Percentiles rank a stretch among this genome's conserved stretches.
Evolutionary conservation across 2,113 vertebrate species (phyloP).

Genomic region (Odontesthes bonariensis): DNA sequence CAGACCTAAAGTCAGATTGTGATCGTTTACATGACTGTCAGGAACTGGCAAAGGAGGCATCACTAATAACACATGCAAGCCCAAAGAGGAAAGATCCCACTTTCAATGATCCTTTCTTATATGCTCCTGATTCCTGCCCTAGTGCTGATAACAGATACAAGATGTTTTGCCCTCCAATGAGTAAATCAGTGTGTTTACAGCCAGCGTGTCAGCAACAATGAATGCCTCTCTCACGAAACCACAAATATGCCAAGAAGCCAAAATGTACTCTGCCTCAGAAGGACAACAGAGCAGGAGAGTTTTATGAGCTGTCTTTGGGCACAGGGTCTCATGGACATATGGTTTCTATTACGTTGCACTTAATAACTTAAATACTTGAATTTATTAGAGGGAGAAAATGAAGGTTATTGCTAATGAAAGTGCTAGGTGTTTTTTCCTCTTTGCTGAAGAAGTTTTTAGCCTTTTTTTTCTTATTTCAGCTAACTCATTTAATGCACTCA

Average conservation of each 20-base stretch:
- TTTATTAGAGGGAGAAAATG: neutral
- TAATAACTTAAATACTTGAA: constrained; percentile 43
- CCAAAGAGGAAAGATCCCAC: neutral
- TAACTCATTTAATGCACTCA: neutral
- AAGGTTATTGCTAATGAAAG: constrained; percentile 14
- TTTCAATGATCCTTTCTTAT: neutral
- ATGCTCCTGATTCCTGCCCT: neutral
- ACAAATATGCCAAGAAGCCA: constrained; percentile 50
- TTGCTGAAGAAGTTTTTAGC: neutral
- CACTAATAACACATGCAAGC: neutral
- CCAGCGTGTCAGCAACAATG: constrained; percentile 18
- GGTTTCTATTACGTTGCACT: constrained; percentile 64
- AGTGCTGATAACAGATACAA: neutral
- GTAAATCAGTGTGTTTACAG: constrained; percentile 21
- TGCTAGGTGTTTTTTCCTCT: neutral
- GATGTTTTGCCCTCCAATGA: constrained; percentile 13
- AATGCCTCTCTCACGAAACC: constrained; percentile 44
- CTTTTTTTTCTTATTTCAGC: too few relatives aligned
- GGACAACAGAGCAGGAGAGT: constrained; percentile 47
- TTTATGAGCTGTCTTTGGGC: constrained; percentile 71
- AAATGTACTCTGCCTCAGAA: constrained; percentile 14
- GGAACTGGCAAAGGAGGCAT: neutral
- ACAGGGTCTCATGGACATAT: constrained; percentile 43
- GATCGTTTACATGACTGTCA: constrained; percentile 15
- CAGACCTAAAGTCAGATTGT: neutral